Evolutionary conservation across 2,888 invertebrate species (phyloP), one percentile per base, ranked within the genome.

Genomic region (Odontothrips loti): DNA sequence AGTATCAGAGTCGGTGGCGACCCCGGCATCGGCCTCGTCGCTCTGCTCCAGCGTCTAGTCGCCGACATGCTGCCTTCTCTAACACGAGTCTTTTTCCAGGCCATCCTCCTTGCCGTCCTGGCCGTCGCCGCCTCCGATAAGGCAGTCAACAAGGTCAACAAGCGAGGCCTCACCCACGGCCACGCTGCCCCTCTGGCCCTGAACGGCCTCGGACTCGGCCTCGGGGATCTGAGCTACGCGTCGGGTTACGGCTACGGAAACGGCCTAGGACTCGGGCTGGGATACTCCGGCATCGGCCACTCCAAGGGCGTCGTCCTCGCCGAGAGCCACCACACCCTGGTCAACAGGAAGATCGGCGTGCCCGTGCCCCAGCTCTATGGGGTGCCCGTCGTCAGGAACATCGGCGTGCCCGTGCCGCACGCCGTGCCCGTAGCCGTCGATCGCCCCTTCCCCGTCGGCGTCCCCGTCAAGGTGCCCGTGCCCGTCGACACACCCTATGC

Each of bases 281-380:
- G 68, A n/a, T 75, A 75, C 68, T 11, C 68, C 68, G 68, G 27
- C 27, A n/a, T 75, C 23, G 68, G 23, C 68, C 68, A 75, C 68
- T 75, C 68, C 68, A 75, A 75, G 68, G 68, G 68, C 23, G 68
- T 75, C 23, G 68, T 75, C 9, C 23, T 75, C 23, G n/a, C 68
- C 68, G 68, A 75, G 68, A 27, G 23, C 27, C 68, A 75, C 68
- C 68, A 75, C 27, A 75, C 68, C 27, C 27, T 75, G 68, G 27
- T 75, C 68, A 75, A 75, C 68, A 75, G 68, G 68, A 75, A 75
- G 68, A 75, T 75, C 68, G 68, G 68, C 68, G 68, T 75, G 27
- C 68, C 68, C 27, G 68, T 93, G 20, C 92, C 93, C n/a, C 90
- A 93, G 80, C 93, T 93, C 0, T 93, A 93, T 85, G 92, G 93